A percentile compares a stretch with the other conserved stretches of the same genome.
These are phyloP conservation scores for Nesoenas mayeri DNA, from an alignment of 2,113 vertebrate genomes.

Conservation along the genomic window DNA sequence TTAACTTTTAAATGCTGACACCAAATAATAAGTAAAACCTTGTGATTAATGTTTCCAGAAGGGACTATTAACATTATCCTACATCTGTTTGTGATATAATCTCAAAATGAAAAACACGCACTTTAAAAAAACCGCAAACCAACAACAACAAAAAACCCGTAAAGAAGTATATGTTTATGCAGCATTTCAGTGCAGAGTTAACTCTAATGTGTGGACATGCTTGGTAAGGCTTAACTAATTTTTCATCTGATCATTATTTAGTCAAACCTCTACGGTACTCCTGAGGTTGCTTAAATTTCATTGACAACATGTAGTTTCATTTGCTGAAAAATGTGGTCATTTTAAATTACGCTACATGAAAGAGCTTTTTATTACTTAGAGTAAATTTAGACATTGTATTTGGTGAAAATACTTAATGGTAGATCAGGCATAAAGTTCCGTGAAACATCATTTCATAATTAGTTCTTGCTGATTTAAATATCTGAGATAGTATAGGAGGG, in stretches of 20 bases:
- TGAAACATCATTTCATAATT: slow-evolving; percentile 7
- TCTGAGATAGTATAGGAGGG: background rate
- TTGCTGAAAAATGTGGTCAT: slow-evolving; percentile 68
- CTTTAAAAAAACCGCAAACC: background rate
- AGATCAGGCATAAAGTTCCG: slow-evolving; percentile 8
- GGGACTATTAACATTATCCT: slow-evolving; percentile 79
- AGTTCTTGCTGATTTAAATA: slow-evolving; percentile 48
- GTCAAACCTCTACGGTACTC: slow-evolving; percentile 72
- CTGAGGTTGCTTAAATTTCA: slow-evolving; percentile 73
- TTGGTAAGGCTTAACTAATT: slow-evolving; percentile 68
- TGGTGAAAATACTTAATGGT: slow-evolving; percentile 28
- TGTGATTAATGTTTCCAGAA: slow-evolving; percentile 82
- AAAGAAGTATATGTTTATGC: slow-evolving; percentile 65
- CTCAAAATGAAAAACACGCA: slow-evolving; percentile 80
- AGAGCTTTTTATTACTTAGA: slow-evolving; percentile 32
- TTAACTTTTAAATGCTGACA: slow-evolving; percentile 81
- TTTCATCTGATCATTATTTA: slow-evolving; percentile 77
- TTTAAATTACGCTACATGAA: slow-evolving; percentile 36
- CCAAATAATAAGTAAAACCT: slow-evolving; percentile 77
- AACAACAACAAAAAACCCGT: background rate
- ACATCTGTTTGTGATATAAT: slow-evolving; percentile 84
- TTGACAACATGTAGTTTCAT: slow-evolving; percentile 69
- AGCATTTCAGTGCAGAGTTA: slow-evolving; percentile 64
- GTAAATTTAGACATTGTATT: slow-evolving; percentile 43
- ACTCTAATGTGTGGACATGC: slow-evolving; percentile 73